These are phyloP conservation scores for Drosophila siamana DNA, from an alignment of 2,888 invertebrate genomes.

Conservation along the genomic window DNA sequence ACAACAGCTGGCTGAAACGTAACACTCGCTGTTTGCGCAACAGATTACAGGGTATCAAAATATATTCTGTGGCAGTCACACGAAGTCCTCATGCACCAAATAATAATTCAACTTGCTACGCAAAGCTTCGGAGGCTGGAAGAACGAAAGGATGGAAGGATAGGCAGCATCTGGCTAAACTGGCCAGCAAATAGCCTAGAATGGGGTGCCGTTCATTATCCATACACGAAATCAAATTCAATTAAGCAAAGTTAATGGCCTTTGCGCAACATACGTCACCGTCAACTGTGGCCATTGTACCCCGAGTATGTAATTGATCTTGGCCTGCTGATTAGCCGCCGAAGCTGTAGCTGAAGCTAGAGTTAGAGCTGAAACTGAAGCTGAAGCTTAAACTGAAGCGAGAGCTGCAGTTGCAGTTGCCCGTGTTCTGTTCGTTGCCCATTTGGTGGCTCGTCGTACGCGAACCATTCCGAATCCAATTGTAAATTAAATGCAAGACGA, in stretches of 20 bases:
- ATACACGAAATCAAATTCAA: slow-evolving; percentile 73
- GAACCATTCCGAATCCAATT: slow-evolving; percentile 26
- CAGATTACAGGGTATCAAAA: slow-evolving; percentile 9
- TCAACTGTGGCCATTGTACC: slow-evolving; percentile 47
- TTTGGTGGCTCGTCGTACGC: slow-evolving; percentile 17
- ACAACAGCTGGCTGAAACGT: neutral
- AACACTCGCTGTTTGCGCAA: neutral
- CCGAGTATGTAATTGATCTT: slow-evolving; percentile 64
- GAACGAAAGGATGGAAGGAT: slow-evolving; percentile 4
- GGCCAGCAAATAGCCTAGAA: slow-evolving; percentile 17
- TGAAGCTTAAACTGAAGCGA: neutral
- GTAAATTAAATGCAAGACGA: slow-evolving; percentile 37
- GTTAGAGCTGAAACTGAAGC: neutral
- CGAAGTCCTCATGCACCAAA: slow-evolving; percentile 13
- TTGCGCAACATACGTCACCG: slow-evolving; percentile 66
- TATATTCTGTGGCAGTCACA: neutral
- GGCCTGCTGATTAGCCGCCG: slow-evolving; percentile 56
- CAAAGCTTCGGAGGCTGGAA: slow-evolving; percentile 11
- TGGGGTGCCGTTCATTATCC: slow-evolving; percentile 70
- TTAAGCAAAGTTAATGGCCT: slow-evolving; percentile 77
- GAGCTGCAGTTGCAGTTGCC: neutral
- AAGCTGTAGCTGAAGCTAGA: neutral
- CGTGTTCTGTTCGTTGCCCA: neutral
- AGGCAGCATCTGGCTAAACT: neutral
- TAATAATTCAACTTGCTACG: slow-evolving; percentile 28